phyloP scores from a whole-genome alignment of 2,797 vertebrate species.

The Balearica regulorum region DNA sequence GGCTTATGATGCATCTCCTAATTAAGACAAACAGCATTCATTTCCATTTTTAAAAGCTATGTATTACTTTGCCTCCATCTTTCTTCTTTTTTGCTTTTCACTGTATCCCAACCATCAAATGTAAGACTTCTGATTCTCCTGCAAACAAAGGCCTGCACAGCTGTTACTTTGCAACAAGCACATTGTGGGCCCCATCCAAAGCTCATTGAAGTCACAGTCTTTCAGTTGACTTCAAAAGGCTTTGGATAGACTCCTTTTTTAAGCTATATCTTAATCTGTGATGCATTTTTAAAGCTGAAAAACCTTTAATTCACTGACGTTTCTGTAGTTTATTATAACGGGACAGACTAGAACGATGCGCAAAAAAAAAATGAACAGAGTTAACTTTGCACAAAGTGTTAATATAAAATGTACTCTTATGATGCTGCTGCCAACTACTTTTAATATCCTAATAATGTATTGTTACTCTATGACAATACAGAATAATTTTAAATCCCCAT shows the following conservation, averaged over 20 bases:
- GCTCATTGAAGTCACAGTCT: constrained; percentile 49
- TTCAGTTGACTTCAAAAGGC: constrained; percentile 58
- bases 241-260: constrained; percentile 34
- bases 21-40: constrained; percentile 57
- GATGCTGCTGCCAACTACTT: constrained; percentile 13
- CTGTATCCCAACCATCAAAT: constrained; percentile 45
- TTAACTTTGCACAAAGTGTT: background rate
- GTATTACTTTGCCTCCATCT: constrained; percentile 51
- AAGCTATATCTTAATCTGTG: constrained; percentile 54
- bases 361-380: background rate
- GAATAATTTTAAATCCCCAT: constrained; percentile 72
- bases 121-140: constrained; percentile 54
- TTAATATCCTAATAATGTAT: constrained; percentile 49
- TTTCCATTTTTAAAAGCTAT: constrained; percentile 54
- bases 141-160: constrained; percentile 63
- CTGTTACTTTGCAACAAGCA: constrained; percentile 58
- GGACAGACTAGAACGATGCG: background rate
- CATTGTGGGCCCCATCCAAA: constrained; percentile 52
- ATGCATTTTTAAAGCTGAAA: constrained; percentile 49
- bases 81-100: constrained; percentile 40
- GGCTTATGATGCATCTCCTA: constrained; percentile 51
- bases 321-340: background rate
- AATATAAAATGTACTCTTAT: background rate
- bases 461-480: constrained; percentile 50
- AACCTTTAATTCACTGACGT: constrained; percentile 15